phyloP scores from a whole-genome alignment of 2,888 invertebrate genomes.

The Linnaemya tessellans region DNA sequence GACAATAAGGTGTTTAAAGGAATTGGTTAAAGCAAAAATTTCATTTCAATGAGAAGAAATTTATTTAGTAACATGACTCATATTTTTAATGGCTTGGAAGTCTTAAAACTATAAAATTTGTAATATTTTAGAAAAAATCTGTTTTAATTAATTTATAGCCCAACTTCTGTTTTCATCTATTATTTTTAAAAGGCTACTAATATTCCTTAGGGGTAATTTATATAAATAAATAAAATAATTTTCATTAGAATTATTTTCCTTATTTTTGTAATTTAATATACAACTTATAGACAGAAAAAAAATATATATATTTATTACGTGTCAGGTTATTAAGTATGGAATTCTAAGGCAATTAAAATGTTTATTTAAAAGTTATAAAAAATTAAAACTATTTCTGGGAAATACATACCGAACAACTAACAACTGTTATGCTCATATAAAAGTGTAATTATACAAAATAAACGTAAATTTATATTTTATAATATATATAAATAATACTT shows the following conservation, averaged over 20 bases:
- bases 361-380: background rate
- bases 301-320: background rate
- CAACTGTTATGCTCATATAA: too few species aligned
- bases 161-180: background rate
- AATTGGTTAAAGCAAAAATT: conserved; percentile 9
- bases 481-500: too few species aligned
- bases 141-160: background rate
- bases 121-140: background rate
- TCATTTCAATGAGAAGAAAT: background rate
- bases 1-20: background rate
- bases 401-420: background rate
- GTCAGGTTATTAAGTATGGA: background rate
- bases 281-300: conserved; percentile 5
- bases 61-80: background rate
- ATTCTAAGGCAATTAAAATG: background rate
- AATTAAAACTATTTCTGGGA: background rate
- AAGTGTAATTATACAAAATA: too few species aligned
- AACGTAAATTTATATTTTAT: too few species aligned
- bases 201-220: conserved; percentile 18
- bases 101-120: background rate
- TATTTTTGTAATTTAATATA: background rate
- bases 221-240: conserved; percentile 19
- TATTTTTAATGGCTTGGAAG: background rate
- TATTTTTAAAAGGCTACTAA: conserved; percentile 30
- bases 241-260: conserved; percentile 24